Conservation (phyloP, 2,888 invertebrate genomes). For the Macropis europaea region DNA sequence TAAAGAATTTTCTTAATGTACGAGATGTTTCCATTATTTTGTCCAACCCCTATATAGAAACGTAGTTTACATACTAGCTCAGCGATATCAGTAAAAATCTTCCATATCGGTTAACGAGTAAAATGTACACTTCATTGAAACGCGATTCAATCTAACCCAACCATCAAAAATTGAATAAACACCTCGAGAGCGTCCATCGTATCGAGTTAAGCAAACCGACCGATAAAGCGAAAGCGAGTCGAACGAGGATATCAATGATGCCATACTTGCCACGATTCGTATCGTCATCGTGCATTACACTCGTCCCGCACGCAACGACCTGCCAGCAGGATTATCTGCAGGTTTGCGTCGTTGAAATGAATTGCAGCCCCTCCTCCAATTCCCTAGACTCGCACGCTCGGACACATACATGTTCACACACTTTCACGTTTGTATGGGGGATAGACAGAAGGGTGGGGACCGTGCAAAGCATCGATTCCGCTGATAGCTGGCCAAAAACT, state of each 20-base stretch:
- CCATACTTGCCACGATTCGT: neutral
- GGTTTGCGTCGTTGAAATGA: conserved; percentile 43
- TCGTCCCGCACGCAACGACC: neutral
- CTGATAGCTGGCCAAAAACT: conserved; percentile 42
- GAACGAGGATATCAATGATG: neutral
- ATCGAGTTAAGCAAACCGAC: too few species aligned
- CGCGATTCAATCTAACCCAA: too few species aligned
- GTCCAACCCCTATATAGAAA: too few species aligned
- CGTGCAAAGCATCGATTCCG: conserved; percentile 43
- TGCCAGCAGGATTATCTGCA: conserved; percentile 36
- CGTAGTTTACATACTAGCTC: too few species aligned
- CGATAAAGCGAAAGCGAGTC: neutral
- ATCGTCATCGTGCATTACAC: neutral
- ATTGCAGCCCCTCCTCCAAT: conserved; percentile 25
- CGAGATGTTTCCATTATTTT: too few species aligned
- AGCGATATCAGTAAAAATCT: too few species aligned
- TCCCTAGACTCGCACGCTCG: neutral
- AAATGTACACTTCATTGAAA: too few species aligned
- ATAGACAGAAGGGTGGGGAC: neutral
- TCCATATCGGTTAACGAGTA: too few species aligned
- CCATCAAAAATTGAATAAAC: too few species aligned
- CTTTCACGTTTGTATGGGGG: neutral
- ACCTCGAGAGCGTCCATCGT: too few species aligned
- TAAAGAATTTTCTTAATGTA: too few species aligned
- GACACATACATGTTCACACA: neutral